These are phyloP conservation scores for Polyommatus iphigenia DNA, from an alignment of 2,888 invertebrate species.

Conservation along the genomic window DNA sequence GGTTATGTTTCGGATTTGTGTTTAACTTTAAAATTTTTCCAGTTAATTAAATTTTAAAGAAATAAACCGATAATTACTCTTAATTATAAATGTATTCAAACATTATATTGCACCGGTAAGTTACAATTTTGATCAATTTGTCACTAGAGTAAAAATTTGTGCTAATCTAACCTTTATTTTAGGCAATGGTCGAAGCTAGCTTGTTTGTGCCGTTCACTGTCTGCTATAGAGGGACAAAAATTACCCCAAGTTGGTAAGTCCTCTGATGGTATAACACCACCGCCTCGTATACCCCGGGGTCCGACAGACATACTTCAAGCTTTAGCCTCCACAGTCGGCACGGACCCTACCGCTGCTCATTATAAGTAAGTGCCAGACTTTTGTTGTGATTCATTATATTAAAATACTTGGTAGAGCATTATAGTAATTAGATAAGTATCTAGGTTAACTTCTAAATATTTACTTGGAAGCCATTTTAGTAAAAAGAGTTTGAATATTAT, in stretches of 20 bases:
- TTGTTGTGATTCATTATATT: conserved; percentile 2
- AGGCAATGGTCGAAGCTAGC: conserved; percentile 65
- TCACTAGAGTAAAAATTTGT: not conserved
- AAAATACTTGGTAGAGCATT: not conserved
- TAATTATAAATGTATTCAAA: conserved; percentile 55
- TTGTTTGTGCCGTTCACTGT: conserved; percentile 59
- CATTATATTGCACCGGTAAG: conserved; percentile 54
- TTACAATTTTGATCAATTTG: conserved; percentile 26
- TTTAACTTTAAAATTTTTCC: not conserved
- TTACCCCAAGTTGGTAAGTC: conserved; percentile 57
- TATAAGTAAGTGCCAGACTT: conserved; percentile 81
- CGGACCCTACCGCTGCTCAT: conserved; percentile 91
- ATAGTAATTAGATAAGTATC: not conserved
- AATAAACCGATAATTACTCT: not conserved
- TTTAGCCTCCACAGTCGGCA: conserved; percentile 87
- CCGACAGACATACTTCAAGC: conserved; percentile 92
- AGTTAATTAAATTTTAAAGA: not conserved
- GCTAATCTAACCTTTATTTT: conserved; percentile 39
- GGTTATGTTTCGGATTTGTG: not conserved
- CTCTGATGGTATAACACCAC: conserved; percentile 75
- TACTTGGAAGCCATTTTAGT: too few species aligned
- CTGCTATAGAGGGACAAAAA: conserved; percentile 65
- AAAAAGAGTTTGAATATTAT: too few species aligned
- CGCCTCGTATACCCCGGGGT: conserved; percentile 85
- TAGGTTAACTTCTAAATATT: too few species aligned